These are phyloP conservation scores for Lutjanus campechanus DNA, from an alignment of 2,797 vertebrate genomes.

Conservation along the genomic window DNA sequence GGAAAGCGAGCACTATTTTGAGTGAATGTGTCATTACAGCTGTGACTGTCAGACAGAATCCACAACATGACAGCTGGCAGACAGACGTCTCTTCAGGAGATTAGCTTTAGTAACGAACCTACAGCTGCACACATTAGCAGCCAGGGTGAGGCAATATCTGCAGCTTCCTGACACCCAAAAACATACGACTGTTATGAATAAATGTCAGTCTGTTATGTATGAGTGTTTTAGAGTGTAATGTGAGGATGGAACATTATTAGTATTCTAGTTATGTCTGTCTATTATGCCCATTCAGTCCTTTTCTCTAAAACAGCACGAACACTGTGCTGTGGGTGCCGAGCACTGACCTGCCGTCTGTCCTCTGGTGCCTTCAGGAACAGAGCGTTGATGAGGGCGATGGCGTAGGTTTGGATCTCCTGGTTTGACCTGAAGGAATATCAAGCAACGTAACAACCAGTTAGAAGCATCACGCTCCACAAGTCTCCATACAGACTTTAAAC, in stretches of 20 bases:
- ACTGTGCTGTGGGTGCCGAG: not conserved
- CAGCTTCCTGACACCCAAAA: slow-evolving; percentile 25
- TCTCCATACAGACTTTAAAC: slow-evolving; percentile 21
- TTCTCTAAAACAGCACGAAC: not conserved
- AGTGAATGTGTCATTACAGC: slow-evolving; percentile 43
- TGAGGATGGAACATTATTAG: slow-evolving; percentile 37
- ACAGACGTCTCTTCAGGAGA: slow-evolving; percentile 58
- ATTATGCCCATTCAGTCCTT: slow-evolving; percentile 23
- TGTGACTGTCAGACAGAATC: slow-evolving; percentile 55
- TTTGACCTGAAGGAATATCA: slow-evolving; percentile 91
- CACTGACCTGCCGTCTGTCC: slow-evolving; percentile 95
- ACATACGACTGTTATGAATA: slow-evolving; percentile 9
- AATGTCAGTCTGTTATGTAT: slow-evolving; percentile 35
- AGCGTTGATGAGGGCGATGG: slow-evolving; percentile 98
- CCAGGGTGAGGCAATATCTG: slow-evolving; percentile 31
- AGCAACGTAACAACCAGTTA: slow-evolving; percentile 80
- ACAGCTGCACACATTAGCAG: slow-evolving; percentile 34
- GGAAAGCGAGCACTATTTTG: slow-evolving; percentile 35
- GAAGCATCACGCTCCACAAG: slow-evolving; percentile 80
- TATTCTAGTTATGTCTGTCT: slow-evolving; percentile 36
- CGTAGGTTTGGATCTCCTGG: slow-evolving; percentile 99
- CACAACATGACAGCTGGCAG: slow-evolving; percentile 65
- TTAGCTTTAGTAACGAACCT: slow-evolving; percentile 37
- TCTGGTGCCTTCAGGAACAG: slow-evolving; percentile 98
- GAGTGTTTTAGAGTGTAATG: slow-evolving; percentile 22